Evolutionary conservation across 2,797 vertebrate species (phyloP), one percentile per base, ranked within the genome.

Genomic region (Bufotes viridis): DNA sequence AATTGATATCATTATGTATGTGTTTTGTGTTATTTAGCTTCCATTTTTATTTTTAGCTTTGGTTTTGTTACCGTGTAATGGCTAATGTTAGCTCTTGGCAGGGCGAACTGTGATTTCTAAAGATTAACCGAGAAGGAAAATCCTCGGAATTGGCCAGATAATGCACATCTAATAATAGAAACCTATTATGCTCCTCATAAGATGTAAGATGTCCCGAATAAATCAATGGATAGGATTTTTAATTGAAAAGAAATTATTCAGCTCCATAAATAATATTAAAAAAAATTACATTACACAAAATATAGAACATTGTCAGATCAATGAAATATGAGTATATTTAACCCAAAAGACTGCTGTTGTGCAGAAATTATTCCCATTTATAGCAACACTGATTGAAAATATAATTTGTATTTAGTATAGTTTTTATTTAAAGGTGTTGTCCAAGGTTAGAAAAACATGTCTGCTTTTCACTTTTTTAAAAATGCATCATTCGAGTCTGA

Each of bases 111-210:
- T 86, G 86, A 85, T 89, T 83, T 86, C 88, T 69, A 18, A 86
- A 86, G 88, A 89, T 76, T 89, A 89, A 89, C 82, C 82, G 79
- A 61, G 75, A 78, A 89, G 51, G 57, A 82, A 86, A 89, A 89
- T 82, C 79, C 80, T 82, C 78, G 74, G 82, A 89, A 86, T 89
- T 89, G 69, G 78, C 84, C 61, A 83, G 80, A 89, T 70, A 89
- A 75, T 74, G 76, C 60, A 70, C 22, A 81, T 86, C 88, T 86
- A 89, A 86, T 89, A 86, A 89, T 89, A 89, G 80, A 86, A 86
- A 82, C 70, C 78, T 78, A 86, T 86, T 89, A 86, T 89, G 72
- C 51, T 70, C 72, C 70, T 70, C 69, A 78, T 78, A 86, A 69
- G 80, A 86, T 86, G 84, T 82, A 86, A 61, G 70, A 79, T 82